phyloP scores from a whole-genome alignment of 2,888 invertebrate species.

The Trachelus tabidus region DNA sequence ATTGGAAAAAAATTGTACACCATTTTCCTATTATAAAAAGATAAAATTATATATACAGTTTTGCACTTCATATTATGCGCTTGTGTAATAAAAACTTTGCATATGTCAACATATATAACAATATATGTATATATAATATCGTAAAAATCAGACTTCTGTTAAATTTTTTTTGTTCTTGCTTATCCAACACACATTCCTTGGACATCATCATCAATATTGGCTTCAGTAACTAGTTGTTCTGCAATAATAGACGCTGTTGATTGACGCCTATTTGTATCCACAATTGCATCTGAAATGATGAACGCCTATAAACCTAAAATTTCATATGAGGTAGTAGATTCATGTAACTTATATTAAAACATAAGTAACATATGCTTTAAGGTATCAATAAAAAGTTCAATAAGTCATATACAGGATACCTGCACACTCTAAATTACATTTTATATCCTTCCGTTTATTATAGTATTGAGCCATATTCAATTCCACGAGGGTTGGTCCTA shows the following conservation, averaged over 20 bases:
- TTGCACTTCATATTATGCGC: no score
- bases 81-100: no score
- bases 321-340: not conserved
- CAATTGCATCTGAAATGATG: constrained; percentile 38
- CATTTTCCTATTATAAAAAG: no score
- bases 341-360: not conserved
- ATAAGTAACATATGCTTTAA: not conserved
- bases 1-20: no score
- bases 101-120: not conserved
- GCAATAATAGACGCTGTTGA: constrained; percentile 46
- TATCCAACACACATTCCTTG: not conserved
- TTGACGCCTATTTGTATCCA: constrained; percentile 40
- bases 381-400: not conserved
- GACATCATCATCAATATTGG: constrained; percentile 47
- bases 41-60: no score
- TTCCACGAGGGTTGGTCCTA: constrained; percentile 69
- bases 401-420: constrained; percentile 37
- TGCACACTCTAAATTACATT: constrained; percentile 53
- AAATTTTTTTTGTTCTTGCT: constrained; percentile 6
- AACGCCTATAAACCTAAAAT: not conserved
- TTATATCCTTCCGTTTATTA: constrained; percentile 32
- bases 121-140: constrained; percentile 14
- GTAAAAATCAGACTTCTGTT: constrained; percentile 28
- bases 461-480: constrained; percentile 67
- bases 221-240: constrained; percentile 50